phyloP scores from a whole-genome alignment of 2,888 invertebrate genomes.

The Protophormia terraenovae region DNA sequence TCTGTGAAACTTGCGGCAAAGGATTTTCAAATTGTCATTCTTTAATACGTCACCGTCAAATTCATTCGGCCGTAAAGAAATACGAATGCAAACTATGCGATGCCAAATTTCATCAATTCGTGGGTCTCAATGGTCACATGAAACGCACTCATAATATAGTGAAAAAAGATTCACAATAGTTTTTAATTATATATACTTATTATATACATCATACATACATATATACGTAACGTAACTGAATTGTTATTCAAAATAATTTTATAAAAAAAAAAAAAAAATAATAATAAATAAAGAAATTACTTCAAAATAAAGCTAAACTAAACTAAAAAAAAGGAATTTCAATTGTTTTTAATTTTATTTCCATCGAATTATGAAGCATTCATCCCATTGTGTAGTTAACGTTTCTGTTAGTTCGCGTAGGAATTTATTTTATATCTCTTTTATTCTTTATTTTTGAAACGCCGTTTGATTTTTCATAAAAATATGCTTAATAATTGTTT shows the following conservation, averaged over 20 bases:
- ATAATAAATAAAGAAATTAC: not conserved
- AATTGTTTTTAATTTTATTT: too few species aligned
- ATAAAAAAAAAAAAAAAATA: too few species aligned
- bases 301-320: too few species aligned
- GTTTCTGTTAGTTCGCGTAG: too few species aligned
- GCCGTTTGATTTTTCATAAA: conserved; percentile 12
- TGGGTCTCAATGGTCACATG: conserved; percentile 77
- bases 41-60: conserved; percentile 76
- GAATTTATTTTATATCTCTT: too few species aligned
- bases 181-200: not conserved
- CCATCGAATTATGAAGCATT: not conserved
- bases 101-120: conserved; percentile 76
- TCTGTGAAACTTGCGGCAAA: conserved; percentile 76
- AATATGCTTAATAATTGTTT: conserved; percentile 59
- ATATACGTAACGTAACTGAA: too few species aligned
- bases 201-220: not conserved
- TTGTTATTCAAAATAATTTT: too few species aligned
- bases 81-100: conserved; percentile 77
- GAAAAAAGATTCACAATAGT: conserved; percentile 58
- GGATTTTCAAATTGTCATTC: conserved; percentile 77
- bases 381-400: conserved; percentile 57
- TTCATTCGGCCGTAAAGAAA: conserved; percentile 76
- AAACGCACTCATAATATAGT: conserved; percentile 76
- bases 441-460: not conserved
- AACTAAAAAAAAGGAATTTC: too few species aligned